These are phyloP conservation scores for Leptinotarsa rubiginosa DNA, from an alignment of 2,888 invertebrate species.

Conservation along the genomic window DNA sequence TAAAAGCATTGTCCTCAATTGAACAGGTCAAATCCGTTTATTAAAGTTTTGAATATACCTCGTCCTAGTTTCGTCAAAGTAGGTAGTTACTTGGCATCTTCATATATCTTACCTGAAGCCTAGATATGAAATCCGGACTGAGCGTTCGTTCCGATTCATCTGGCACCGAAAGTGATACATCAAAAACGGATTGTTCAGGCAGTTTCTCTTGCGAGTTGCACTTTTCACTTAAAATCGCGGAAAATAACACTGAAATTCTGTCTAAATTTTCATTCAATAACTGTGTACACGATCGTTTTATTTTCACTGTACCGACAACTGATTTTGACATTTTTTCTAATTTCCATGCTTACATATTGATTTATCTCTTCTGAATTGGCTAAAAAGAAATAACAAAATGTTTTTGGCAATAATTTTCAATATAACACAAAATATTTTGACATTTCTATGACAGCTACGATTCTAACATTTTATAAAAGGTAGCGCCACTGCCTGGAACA, in stretches of 20 bases:
- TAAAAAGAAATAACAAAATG: neutral
- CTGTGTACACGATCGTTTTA: slow-evolving; percentile 62
- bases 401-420: neutral
- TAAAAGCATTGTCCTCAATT: slow-evolving; percentile 60
- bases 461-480: neutral
- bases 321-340: slow-evolving; percentile 59
- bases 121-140: slow-evolving; percentile 63
- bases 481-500: too few species aligned
- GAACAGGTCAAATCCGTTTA: slow-evolving; percentile 60
- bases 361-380: slow-evolving; percentile 7
- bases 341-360: slow-evolving; percentile 55
- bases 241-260: slow-evolving; percentile 63
- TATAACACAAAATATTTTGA: slow-evolving; percentile 13
- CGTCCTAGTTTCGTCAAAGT: slow-evolving; percentile 45
- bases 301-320: slow-evolving; percentile 62
- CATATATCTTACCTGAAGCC: slow-evolving; percentile 62
- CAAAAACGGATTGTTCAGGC: slow-evolving; percentile 58
- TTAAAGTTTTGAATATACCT: slow-evolving; percentile 48
- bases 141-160: slow-evolving; percentile 59
- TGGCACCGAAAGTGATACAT: slow-evolving; percentile 59
- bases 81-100: slow-evolving; percentile 32
- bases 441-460: neutral
- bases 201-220: slow-evolving; percentile 40
- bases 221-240: slow-evolving; percentile 62
- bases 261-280: slow-evolving; percentile 62